phyloP scores from a whole-genome alignment of 2,888 invertebrate genomes.

The Athalia circularis region DNA sequence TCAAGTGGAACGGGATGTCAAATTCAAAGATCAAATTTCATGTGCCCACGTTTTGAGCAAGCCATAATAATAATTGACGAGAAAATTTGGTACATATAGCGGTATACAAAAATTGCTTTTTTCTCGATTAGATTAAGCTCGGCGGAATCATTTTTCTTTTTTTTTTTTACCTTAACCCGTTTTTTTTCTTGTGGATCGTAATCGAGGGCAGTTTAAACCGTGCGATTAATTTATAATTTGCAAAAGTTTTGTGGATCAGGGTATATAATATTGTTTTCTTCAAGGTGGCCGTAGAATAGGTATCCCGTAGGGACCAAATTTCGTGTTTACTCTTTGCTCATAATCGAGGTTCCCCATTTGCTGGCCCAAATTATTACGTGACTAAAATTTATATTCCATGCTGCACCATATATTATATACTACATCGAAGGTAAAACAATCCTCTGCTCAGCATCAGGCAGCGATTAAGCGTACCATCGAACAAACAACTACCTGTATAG shows the following conservation, averaged over 20 bases:
- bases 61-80: neutral
- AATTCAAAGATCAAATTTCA: neutral
- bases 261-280: slow-evolving; percentile 23
- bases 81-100: no score
- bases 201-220: no score
- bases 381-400: slow-evolving; percentile 20
- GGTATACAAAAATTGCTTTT: no score
- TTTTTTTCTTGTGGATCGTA: no score
- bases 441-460: neutral
- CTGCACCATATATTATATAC: neutral
- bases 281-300: slow-evolving; percentile 26
- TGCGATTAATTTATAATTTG: no score
- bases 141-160: no score
- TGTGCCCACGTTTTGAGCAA: neutral
- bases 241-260: no score
- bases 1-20: neutral
- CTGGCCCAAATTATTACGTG: slow-evolving; percentile 31
- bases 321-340: slow-evolving; percentile 37
- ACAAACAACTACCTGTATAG: no score
- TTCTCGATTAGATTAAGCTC: no score
- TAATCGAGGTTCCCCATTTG: neutral
- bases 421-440: neutral
- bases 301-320: slow-evolving; percentile 9
- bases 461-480: no score
- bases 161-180: no score